Base-by-base conservation (phyloP, 2,113 vertebrate genomes). In the Argyrosomus japonicus region DNA sequence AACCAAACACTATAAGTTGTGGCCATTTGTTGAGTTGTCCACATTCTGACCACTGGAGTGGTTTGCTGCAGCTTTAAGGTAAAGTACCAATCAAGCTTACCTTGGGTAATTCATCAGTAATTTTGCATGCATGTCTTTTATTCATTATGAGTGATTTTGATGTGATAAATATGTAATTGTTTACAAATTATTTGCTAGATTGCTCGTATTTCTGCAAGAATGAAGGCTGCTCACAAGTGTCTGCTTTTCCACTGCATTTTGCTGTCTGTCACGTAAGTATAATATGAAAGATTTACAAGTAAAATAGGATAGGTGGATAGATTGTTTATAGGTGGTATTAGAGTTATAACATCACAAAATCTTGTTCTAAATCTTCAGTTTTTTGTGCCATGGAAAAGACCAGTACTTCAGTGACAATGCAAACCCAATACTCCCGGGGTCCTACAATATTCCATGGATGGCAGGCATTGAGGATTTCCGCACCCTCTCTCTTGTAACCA, bases 361-460 rank as follows among this genome's bases (percentile, higher is more conserved):
- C 6, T 40, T 75, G 3, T 69, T 73, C 6, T 0, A 1, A 51
- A 85, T 81, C 57, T 36, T 6, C 51, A 91, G 89, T 21, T 25
- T 58, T 36, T n/a, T 73, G 0, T 87, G 89, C 50, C 60, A 72
- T 13, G 87, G 85, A 23, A 53, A 80, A 0, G 62, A 45, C 23
- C 14, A 1, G 13, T 87, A 50, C 61, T 92, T 93, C 54, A 92
- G 87, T 29, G 89, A 93, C 0, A 3, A 85, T 1, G 1, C 3
- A 23, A 77, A 83, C 25, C 81, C 89, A 8, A 4, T 69, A 32
- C 81, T 93, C 61, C 87, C 90, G 1, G 68, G 63, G 1, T 75
- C 74, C 53, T 90, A 92, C 72, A 73, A 60, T 2, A 68, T 85
- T 40, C 88, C 92, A 78, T 96, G 96, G 96, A 96, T 96, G 96